These are phyloP conservation scores for Enteromius unitaeniatus DNA, from an alignment of 2,797 vertebrate species.

Conservation along the genomic window DNA sequence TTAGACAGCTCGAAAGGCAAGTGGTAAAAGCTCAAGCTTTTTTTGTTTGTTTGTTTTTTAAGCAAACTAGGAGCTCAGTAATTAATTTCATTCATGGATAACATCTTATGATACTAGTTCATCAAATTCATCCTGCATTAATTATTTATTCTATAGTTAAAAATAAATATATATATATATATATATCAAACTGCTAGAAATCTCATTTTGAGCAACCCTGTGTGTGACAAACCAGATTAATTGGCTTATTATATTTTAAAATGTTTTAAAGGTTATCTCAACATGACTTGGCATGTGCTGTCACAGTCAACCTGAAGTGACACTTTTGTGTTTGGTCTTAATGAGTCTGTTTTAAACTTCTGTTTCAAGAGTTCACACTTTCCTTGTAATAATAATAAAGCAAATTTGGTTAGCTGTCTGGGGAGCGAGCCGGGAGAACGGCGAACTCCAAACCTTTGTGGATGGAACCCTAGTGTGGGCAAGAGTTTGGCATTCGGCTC, in stretches of 20 bases:
- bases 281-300: slow-evolving; percentile 32
- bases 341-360: no score
- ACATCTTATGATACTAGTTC: neutral
- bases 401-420: no score
- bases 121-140: neutral
- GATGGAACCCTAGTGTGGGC: no score
- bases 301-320: no score
- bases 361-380: neutral
- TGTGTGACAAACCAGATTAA: slow-evolving; percentile 29
- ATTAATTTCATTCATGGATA: neutral
- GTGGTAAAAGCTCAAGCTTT: neutral
- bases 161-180: no score
- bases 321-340: no score
- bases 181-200: neutral
- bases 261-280: slow-evolving; percentile 17
- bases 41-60: no score
- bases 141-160: neutral
- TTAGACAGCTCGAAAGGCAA: neutral
- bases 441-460: no score
- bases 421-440: no score
- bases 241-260: slow-evolving; percentile 35
- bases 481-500: no score
- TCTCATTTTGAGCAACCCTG: neutral
- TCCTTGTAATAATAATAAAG: no score
- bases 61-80: no score